Conservation (phyloP, 1,140 invertebrate species). For the Drosophila lowei region DNA sequence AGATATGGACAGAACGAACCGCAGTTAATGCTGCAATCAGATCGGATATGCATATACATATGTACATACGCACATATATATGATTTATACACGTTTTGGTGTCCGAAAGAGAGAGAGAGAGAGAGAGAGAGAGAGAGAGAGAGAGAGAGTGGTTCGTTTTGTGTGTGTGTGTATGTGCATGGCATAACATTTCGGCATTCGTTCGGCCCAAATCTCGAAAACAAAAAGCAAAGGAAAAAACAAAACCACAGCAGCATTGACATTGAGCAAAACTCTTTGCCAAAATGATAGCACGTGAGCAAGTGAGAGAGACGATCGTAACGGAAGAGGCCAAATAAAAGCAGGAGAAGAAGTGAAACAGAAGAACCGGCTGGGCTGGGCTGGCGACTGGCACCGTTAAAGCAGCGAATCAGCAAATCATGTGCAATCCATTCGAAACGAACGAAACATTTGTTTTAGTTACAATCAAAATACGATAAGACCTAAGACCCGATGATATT, state of each 20-base stretch:
- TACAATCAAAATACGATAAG: slow-evolving; percentile 37
- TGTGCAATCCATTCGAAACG: slow-evolving; percentile 19
- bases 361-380: neutral
- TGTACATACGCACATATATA: neutral
- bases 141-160: neutral
- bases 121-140: too few species aligned
- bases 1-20: slow-evolving; percentile 14
- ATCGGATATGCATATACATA: slow-evolving; percentile 3
- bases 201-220: slow-evolving; percentile 23
- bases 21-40: slow-evolving; percentile 12
- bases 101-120: too few species aligned
- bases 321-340: slow-evolving; percentile 7
- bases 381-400: slow-evolving; percentile 2
- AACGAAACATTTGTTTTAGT: slow-evolving; percentile 26
- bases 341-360: slow-evolving; percentile 1
- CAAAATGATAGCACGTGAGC: slow-evolving; percentile 59
- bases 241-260: slow-evolving; percentile 54
- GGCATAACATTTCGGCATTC: slow-evolving; percentile 40
- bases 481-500: neutral
- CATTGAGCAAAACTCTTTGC: slow-evolving; percentile 63
- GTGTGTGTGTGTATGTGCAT: slow-evolving; percentile 10
- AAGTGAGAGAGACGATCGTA: slow-evolving; percentile 28
- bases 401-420: slow-evolving; percentile 1
- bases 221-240: slow-evolving; percentile 5
- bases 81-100: neutral